These are phyloP conservation scores for Albula goreensis DNA, from an alignment of 2,113 vertebrate genomes.

Conservation along the genomic window DNA sequence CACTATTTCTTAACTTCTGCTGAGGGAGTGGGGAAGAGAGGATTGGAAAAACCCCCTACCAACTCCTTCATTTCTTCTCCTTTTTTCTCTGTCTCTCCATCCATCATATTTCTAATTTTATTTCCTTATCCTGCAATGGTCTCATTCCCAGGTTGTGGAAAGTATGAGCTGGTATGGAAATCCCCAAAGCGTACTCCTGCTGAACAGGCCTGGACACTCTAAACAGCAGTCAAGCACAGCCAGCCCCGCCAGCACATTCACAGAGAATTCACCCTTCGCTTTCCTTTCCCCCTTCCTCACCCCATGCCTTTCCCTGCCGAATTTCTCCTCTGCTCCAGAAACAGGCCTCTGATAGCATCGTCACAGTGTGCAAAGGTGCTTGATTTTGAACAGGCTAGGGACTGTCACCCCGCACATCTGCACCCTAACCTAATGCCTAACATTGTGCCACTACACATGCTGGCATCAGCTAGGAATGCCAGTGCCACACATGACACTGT, in stretches of 20 bases:
- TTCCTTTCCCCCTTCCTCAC: constrained; percentile 12
- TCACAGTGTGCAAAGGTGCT: no score
- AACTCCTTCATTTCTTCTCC: constrained; percentile 8
- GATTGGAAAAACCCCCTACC: neutral
- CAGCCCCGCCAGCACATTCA: constrained; percentile 31
- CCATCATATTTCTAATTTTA: constrained; percentile 10
- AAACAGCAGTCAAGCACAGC: constrained; percentile 29
- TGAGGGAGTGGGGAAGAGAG: constrained; percentile 8
- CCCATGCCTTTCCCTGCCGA: constrained; percentile 11
- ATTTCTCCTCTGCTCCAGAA: neutral
- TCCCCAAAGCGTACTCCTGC: constrained; percentile 37
- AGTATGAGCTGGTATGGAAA: constrained; percentile 68
- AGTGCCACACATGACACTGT: no score
- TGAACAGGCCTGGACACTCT: constrained; percentile 44
- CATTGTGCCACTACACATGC: no score
- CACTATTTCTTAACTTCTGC: neutral
- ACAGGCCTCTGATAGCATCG: no score
- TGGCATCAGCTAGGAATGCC: no score
- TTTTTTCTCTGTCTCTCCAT: neutral
- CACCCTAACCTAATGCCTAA: no score
- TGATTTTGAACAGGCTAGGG: no score
- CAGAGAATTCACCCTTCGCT: constrained; percentile 26
- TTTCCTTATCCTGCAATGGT: constrained; percentile 33
- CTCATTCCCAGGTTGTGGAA: constrained; percentile 40
- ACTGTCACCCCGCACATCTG: no score